Conservation (phyloP, 2,797 vertebrate genomes). For the Prionace glauca region DNA sequence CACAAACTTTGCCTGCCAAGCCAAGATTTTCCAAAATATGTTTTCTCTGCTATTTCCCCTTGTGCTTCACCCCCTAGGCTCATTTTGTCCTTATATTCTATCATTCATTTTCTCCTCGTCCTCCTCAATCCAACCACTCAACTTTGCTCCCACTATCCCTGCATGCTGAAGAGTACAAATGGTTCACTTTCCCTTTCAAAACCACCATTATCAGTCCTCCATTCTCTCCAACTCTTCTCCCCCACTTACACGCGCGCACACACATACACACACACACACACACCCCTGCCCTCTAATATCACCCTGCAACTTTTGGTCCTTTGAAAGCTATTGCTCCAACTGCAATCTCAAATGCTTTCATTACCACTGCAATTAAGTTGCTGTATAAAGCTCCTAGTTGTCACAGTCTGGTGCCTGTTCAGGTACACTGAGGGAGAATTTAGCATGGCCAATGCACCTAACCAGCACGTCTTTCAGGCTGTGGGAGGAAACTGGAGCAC, state of each 20-base stretch:
- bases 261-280: too few species aligned
- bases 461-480: too few species aligned
- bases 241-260: too few species aligned
- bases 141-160: neutral
- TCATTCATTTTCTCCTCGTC: neutral
- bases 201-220: neutral
- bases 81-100: neutral
- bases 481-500: too few species aligned
- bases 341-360: neutral
- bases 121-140: neutral
- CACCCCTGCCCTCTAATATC: too few species aligned
- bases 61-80: neutral
- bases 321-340: too few species aligned
- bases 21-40: neutral
- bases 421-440: too few species aligned
- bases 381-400: too few species aligned
- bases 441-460: too few species aligned
- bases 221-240: neutral
- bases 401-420: too few species aligned
- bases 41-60: neutral
- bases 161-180: neutral
- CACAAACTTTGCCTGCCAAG: neutral
- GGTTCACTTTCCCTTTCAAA: neutral
- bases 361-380: too few species aligned
- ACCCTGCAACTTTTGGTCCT: too few species aligned